A percentile compares a stretch with the other conserved stretches of the same genome.
Conservation (phyloP, 2,888 invertebrate genomes). For the Melinaea marsaeus region DNA sequence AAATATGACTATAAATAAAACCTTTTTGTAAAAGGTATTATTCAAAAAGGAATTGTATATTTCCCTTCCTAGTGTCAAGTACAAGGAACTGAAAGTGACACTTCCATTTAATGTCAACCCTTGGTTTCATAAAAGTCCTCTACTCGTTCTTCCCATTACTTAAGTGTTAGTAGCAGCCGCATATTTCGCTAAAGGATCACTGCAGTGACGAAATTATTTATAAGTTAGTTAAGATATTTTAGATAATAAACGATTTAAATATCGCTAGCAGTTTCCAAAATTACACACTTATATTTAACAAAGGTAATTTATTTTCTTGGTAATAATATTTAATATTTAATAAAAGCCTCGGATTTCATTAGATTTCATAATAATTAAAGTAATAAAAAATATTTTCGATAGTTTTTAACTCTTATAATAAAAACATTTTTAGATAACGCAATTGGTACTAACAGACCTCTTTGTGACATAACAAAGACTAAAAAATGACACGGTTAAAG, state of each 20-base stretch:
- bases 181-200: neutral
- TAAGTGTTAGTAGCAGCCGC: constrained; percentile 36
- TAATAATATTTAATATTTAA: too few species aligned
- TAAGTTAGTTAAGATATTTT: too few species aligned
- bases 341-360: too few species aligned
- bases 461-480: constrained; percentile 65
- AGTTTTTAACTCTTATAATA: constrained; percentile 2
- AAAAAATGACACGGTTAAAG: constrained; percentile 69
- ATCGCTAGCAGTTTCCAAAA: too few species aligned
- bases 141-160: constrained; percentile 57
- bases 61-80: constrained; percentile 63
- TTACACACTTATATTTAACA: constrained; percentile 37
- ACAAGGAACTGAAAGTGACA: constrained; percentile 65
- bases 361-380: too few species aligned
- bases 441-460: constrained; percentile 60
- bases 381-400: too few species aligned
- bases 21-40: constrained; percentile 9
- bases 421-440: constrained; percentile 45
- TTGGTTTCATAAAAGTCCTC: constrained; percentile 68
- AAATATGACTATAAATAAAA: constrained; percentile 7
- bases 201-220: neutral
- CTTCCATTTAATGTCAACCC: constrained; percentile 71
- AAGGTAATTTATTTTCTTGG: too few species aligned
- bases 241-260: too few species aligned
- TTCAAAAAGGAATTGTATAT: constrained; percentile 60